Base-by-base conservation (phyloP, 2,797 vertebrate genomes). In the Sebastes ruberrimus region DNA sequence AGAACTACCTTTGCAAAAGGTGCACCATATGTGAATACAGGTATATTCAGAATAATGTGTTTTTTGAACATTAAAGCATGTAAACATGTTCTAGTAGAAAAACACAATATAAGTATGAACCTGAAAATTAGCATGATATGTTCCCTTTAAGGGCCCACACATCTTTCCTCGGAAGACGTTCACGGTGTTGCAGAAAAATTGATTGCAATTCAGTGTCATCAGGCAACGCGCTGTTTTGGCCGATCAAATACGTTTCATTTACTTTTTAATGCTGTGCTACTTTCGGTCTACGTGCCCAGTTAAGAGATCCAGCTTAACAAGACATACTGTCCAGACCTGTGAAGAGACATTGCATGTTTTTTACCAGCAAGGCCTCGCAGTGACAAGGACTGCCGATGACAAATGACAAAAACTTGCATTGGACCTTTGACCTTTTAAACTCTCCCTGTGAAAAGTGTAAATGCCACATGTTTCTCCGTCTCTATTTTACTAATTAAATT, bases 161-260 rank as follows among this genome's bases (percentile, higher is more conserved):
- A 3, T 46, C 35, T 38, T 0, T 4, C 4, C 14, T 38, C 1
- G 35, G 35, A 14, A 38, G 35, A 14, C 2, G 0, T 14, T 2
- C 35, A 38, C 14, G 0, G 38, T 46, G 38, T 46, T 46, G 14
- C 38, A 49, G 18, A 27, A 32, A 46, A 30, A 62, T 2, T 10
- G 1, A 71, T 20, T 23, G 9, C 18, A 7, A 20, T 42, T 33
- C 2, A 2, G 3, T 3, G 10, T 25, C 53, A 30, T 67, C 25
- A 52, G 10, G 25, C 14, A 42, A 46, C 2, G 4, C 0, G 3
- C 18, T 1, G 27, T 70, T 38, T 38, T 11, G 68, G 53, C 67
- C 1, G 20, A 32, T 60, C 28, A 38, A 38, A 38, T 8, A 20
- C 5, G 10, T 25, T 64, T 38, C 22, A 10, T 66, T 28, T 20